Conservation (phyloP, 1,140 invertebrate genomes). For the Eriosoma lanigerum region DNA sequence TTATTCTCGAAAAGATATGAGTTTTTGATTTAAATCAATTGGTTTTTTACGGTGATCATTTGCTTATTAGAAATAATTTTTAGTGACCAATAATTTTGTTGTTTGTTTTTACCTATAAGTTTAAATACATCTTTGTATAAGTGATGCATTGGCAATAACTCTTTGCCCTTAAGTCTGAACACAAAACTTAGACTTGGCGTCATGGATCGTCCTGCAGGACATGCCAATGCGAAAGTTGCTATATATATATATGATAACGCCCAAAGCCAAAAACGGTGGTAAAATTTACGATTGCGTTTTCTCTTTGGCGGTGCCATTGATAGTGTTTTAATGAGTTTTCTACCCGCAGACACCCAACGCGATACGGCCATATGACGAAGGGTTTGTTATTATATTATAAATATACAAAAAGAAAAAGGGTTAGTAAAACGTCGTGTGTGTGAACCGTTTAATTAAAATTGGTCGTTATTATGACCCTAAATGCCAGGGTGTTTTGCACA, state of each 20-base stretch:
- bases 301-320: neutral
- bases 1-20: too few species aligned
- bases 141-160: too few species aligned
- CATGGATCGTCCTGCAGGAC: too few species aligned
- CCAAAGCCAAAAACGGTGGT: neutral
- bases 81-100: too few species aligned
- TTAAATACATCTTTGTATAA: too few species aligned
- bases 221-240: too few species aligned
- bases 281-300: neutral
- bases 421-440: neutral
- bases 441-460: neutral
- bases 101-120: too few species aligned
- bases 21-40: too few species aligned
- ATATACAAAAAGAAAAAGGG: neutral
- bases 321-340: constrained; percentile 22
- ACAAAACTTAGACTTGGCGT: too few species aligned
- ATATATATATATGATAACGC: neutral
- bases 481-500: neutral
- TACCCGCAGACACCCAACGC: neutral
- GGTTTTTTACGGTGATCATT: too few species aligned
- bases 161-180: too few species aligned
- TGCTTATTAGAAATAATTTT: too few species aligned
- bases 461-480: neutral
- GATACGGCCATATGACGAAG: neutral
- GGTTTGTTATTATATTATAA: neutral